Percentiles rank a stretch among this genome's conserved stretches.
Evolutionary conservation across 2,888 invertebrate genomes (phyloP).

Genomic region (Noctua janthina): DNA sequence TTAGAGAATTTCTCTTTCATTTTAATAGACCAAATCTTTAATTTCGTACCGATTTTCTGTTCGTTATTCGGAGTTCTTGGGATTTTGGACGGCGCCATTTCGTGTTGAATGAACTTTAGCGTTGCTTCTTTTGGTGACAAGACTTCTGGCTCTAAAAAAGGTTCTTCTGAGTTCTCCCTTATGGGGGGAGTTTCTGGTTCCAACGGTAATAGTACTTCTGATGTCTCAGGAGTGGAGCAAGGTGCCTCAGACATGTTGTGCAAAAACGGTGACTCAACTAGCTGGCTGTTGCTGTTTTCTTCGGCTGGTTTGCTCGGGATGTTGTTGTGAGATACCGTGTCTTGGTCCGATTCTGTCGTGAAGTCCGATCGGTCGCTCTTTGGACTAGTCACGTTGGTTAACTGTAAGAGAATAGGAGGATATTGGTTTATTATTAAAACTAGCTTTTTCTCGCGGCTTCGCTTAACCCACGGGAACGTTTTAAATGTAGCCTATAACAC

Average conservation of each 20-base stretch:
- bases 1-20: constrained; percentile 70
- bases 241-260: constrained; percentile 50
- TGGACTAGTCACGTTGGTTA: constrained; percentile 80
- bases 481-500: too few relatives aligned
- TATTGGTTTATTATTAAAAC: constrained; percentile 5
- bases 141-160: background rate
- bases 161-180: constrained; percentile 18
- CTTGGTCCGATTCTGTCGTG: constrained; percentile 79
- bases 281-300: constrained; percentile 22
- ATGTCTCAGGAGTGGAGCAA: constrained; percentile 60
- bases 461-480: too few relatives aligned
- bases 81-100: constrained; percentile 56
- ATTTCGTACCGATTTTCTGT: constrained; percentile 81
- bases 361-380: constrained; percentile 78
- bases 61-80: constrained; percentile 73
- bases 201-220: background rate
- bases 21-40: constrained; percentile 71
- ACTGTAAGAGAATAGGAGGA: constrained; percentile 71
- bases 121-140: constrained; percentile 46
- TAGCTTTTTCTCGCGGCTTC: too few relatives aligned
- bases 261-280: constrained; percentile 26
- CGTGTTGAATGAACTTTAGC: constrained; percentile 39
- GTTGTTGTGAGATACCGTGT: constrained; percentile 66
- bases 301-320: constrained; percentile 28
- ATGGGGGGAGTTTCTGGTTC: constrained; percentile 20